Evolutionary conservation across 2,888 invertebrate species (phyloP).

Genomic region (Archips xylosteana): DNA sequence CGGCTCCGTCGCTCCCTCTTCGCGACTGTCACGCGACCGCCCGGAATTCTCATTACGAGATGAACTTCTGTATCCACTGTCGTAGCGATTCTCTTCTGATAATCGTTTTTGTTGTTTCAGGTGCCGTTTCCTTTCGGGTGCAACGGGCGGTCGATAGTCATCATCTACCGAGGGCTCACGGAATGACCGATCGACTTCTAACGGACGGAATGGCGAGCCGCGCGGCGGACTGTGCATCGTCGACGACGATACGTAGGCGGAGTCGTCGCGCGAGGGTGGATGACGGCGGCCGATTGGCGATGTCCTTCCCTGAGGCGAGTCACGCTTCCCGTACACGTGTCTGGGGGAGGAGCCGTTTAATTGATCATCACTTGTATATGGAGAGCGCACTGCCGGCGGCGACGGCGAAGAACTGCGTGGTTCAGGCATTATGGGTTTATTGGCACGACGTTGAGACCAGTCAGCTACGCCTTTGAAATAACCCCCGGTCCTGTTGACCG

Average conservation of each 20-base stretch:
- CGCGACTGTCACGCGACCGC: slow-evolving; percentile 77
- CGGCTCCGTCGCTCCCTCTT: slow-evolving; percentile 86
- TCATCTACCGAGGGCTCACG: slow-evolving; percentile 82
- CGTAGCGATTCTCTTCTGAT: slow-evolving; percentile 82
- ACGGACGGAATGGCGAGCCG: slow-evolving; percentile 80
- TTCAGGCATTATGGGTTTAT: slow-evolving; percentile 81
- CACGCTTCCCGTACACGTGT: slow-evolving; percentile 76
- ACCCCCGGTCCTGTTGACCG: slow-evolving; percentile 79
- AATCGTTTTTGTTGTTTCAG: slow-evolving; percentile 84
- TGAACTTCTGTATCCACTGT: slow-evolving; percentile 85
- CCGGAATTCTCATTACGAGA: slow-evolving; percentile 83
- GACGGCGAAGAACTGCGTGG: slow-evolving; percentile 80
- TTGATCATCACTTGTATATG: slow-evolving; percentile 75
- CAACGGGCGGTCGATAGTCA: slow-evolving; percentile 85
- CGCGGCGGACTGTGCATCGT: slow-evolving; percentile 85
- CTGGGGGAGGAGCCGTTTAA: slow-evolving; percentile 73
- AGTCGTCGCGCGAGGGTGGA: slow-evolving; percentile 84
- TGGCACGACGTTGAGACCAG: slow-evolving; percentile 89
- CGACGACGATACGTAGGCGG: slow-evolving; percentile 84
- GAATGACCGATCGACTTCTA: slow-evolving; percentile 76
- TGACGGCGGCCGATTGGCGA: slow-evolving; percentile 77
- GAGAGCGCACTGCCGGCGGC: slow-evolving; percentile 73
- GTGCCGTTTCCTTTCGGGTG: slow-evolving; percentile 88
- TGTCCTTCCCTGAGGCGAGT: slow-evolving; percentile 75
- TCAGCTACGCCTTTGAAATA: slow-evolving; percentile 92